Evolutionary conservation across 1,140 invertebrate species (phyloP).

Genomic region (Orchesella cincta): DNA sequence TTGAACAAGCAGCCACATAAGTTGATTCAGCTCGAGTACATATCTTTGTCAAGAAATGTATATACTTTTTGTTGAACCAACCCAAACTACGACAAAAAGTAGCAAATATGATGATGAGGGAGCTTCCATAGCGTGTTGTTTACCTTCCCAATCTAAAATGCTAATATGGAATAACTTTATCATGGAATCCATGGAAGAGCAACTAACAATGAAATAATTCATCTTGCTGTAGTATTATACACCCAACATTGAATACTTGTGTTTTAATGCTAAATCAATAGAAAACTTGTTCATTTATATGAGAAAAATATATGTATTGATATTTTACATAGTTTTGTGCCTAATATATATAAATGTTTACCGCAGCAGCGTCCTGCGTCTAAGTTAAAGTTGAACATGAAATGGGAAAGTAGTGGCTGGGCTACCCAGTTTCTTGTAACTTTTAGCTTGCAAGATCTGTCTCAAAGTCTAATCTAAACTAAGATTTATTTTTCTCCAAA

Average conservation of each 20-base stretch:
- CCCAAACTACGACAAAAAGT: too few relatives aligned
- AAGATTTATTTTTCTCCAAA: conserved; percentile 7
- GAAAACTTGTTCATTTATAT: not conserved
- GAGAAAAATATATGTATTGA: not conserved
- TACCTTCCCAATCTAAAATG: not conserved
- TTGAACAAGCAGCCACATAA: too few relatives aligned
- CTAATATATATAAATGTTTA: not conserved
- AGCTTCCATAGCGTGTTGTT: too few relatives aligned
- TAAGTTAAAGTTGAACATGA: not conserved
- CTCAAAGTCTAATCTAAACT: conserved; percentile 14
- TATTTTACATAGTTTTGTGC: not conserved
- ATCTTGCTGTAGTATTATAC: not conserved
- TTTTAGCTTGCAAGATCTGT: conserved; percentile 3
- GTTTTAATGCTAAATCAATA: not conserved
- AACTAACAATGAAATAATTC: not conserved
- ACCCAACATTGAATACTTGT: not conserved
- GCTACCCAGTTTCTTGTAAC: not conserved
- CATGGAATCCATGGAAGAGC: not conserved
- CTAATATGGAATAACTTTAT: not conserved
- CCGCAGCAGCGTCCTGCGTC: not conserved
- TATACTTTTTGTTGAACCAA: too few relatives aligned
- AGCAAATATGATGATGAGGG: too few relatives aligned
- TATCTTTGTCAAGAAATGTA: too few relatives aligned
- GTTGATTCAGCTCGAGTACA: too few relatives aligned
- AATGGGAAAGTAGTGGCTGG: not conserved